A percentile compares a stretch with the other conserved stretches of the same genome.
These are phyloP conservation scores for Cantharis lateralis DNA, from an alignment of 2,888 invertebrate species.

Conservation along the genomic window DNA sequence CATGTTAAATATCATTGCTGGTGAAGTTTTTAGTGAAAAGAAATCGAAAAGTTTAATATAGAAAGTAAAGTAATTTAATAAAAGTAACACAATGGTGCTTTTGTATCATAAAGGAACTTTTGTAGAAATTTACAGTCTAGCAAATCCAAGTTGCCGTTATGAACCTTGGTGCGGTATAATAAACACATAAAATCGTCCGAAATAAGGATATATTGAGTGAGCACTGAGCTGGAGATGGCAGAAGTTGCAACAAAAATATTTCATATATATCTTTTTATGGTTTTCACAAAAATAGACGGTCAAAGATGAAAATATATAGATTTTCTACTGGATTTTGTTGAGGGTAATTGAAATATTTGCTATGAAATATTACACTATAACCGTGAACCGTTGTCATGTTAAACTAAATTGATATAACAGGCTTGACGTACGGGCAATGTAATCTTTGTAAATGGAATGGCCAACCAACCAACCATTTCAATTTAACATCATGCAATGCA, in stretches of 20 bases:
- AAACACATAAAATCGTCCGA: slow-evolving; percentile 58
- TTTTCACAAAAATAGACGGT: slow-evolving; percentile 47
- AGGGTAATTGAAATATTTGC: slow-evolving; percentile 56
- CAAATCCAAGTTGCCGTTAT: slow-evolving; percentile 54
- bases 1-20: neutral
- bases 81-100: slow-evolving; percentile 39
- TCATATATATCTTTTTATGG: slow-evolving; percentile 56
- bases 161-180: slow-evolving; percentile 57
- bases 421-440: slow-evolving; percentile 22
- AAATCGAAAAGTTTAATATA: slow-evolving; percentile 31
- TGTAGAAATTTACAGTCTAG: slow-evolving; percentile 52
- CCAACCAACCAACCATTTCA: slow-evolving; percentile 5
- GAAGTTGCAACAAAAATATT: slow-evolving; percentile 55
- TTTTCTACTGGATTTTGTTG: slow-evolving; percentile 41
- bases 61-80: slow-evolving; percentile 42
- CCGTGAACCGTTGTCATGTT: slow-evolving; percentile 50
- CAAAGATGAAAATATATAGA: slow-evolving; percentile 51
- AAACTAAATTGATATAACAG: slow-evolving; percentile 53
- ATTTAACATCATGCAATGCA: neutral
- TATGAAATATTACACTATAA: slow-evolving; percentile 51
- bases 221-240: slow-evolving; percentile 45
- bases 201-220: slow-evolving; percentile 59
- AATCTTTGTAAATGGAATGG: slow-evolving; percentile 25
- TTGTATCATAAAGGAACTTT: slow-evolving; percentile 46
- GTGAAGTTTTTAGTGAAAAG: slow-evolving; percentile 12